Conservation (phyloP, 2,113 vertebrate species). For the Trogon surrucura region DNA sequence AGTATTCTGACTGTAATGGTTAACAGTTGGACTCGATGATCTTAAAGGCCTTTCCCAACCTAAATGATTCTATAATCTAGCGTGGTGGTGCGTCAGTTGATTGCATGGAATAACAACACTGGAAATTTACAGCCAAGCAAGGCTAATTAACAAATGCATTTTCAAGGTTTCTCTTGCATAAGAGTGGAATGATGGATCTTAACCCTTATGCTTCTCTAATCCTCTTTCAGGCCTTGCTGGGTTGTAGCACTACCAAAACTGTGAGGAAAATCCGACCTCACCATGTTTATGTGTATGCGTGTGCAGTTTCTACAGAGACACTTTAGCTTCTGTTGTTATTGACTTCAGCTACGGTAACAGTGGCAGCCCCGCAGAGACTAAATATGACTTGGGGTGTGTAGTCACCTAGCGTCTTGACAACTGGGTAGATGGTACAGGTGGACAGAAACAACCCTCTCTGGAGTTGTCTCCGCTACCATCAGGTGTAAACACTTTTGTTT, state of each 20-base stretch:
- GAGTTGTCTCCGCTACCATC: background rate
- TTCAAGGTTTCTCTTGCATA: background rate
- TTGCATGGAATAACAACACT: background rate
- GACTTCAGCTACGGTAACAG: background rate
- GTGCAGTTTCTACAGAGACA: background rate
- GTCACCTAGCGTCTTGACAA: background rate
- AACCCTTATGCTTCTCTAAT: background rate
- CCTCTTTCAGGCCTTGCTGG: background rate
- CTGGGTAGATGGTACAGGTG: background rate
- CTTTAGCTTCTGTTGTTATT: background rate
- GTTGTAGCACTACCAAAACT: background rate
- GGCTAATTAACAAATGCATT: constrained; percentile 37
- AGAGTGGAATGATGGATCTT: background rate
- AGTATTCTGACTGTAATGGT: background rate
- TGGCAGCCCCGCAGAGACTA: background rate
- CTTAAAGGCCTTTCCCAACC: too few relatives aligned
- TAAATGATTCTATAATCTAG: background rate
- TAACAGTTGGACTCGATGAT: too few relatives aligned
- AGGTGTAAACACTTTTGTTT: background rate
- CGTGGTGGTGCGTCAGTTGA: background rate
- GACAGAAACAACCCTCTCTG: background rate
- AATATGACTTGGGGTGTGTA: background rate
- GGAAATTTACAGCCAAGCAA: constrained; percentile 22
- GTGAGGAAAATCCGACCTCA: background rate
- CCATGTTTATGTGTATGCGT: background rate